These are phyloP conservation scores for Pimpla rufipes DNA, from an alignment of 2,888 invertebrate species.

Conservation along the genomic window DNA sequence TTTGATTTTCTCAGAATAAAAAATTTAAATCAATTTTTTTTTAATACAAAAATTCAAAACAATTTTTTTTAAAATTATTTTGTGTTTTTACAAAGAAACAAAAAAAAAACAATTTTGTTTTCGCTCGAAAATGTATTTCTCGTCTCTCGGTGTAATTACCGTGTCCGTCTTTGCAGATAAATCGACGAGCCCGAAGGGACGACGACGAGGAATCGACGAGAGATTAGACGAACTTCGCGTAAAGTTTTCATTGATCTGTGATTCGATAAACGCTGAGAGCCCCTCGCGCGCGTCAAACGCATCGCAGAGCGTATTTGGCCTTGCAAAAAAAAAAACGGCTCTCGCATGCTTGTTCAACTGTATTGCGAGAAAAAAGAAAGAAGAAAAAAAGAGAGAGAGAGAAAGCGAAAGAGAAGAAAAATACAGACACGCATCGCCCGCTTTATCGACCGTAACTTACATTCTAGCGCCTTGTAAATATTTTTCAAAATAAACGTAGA, in stretches of 20 bases:
- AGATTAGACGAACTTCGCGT: constrained; percentile 26
- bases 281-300: not conserved
- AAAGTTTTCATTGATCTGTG: constrained; percentile 78
- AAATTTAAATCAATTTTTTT: too few species aligned
- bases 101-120: too few species aligned
- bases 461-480: constrained; percentile 56
- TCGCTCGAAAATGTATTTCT: too few species aligned
- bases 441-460: constrained; percentile 38
- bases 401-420: not conserved
- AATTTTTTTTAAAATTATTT: not conserved
- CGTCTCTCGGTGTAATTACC: not conserved
- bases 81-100: too few species aligned
- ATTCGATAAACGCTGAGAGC: constrained; percentile 70
- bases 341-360: constrained; percentile 17
- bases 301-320: not conserved
- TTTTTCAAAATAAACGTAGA: constrained; percentile 59
- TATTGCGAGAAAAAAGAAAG: not conserved
- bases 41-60: too few species aligned
- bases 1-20: not conserved
- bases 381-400: too few species aligned
- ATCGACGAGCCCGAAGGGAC: constrained; percentile 1
- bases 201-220: constrained; percentile 27
- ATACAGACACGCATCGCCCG: constrained; percentile 25
- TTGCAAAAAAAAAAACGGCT: constrained; percentile 8
- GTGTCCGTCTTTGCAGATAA: not conserved